Evolutionary conservation across 2,113 vertebrate genomes (phyloP), one percentile per base, ranked within the genome.

Genomic region (Sinocyclocheilus grahami): DNA sequence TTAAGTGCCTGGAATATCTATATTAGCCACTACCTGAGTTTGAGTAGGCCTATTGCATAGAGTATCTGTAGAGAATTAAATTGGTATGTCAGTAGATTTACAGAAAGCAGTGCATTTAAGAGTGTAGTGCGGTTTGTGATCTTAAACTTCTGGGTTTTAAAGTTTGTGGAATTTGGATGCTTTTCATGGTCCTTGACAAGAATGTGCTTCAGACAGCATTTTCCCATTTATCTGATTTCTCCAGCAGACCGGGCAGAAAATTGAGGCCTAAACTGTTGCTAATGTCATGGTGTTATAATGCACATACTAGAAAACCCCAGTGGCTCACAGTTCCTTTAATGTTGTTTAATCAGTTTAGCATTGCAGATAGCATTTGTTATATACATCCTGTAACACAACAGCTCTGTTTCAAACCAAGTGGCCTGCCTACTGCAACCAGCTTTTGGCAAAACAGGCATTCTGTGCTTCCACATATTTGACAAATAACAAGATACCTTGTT

Each of bases 211-310:
- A 33, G 30, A 42, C 33, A 24, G 13, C n/a, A 24, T 63, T 42
- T 63, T 14, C 16, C 7, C 24, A 1, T 80, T 80, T 62, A 80
- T 63, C 33, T n/a, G 78, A 80, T 80, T 63, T 80, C 78, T 80
- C 12, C 33, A 24, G 6, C 33, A 20, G 33, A 62, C 55, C 27
- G 58, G 33, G 51, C 18, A 30, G 51, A 58, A 37, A 18, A 20
- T 27, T 55, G 24, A 3, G 7, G 75, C 51, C 4, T 30, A 20
- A 78, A 60, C 55, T 55, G 53, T 60, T 60, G 53, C 18, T 5
- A 16, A 5, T n/a, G 30, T 78, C 27, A 8, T 53, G 27, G 3
- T 78, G 14, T 78, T 55, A 27, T n/a, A 72, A 72, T 72, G 37
- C 37, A 20, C 69, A 22, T 12, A 39, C 67, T 37, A 71, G 67